Evolutionary conservation across 2,113 vertebrate genomes (phyloP).

Genomic region (Gnathonemus echidnorhynchus): DNA sequence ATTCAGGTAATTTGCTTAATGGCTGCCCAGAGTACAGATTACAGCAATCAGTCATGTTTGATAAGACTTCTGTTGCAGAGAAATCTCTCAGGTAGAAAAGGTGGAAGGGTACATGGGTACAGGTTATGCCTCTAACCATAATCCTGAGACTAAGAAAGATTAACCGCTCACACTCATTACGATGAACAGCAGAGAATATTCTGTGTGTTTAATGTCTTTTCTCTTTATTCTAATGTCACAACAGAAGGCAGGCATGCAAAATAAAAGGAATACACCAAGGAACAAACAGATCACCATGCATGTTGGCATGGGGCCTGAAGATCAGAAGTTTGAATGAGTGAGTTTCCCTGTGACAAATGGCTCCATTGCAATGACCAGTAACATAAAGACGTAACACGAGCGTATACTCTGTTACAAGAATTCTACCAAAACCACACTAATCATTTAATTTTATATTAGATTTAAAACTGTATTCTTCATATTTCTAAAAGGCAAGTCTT

Average conservation of each 20-base stretch:
- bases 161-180: not conserved
- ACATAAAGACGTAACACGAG: not conserved
- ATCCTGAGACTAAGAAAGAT: conserved; percentile 26
- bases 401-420: not conserved
- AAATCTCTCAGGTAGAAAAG: conserved; percentile 73
- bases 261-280: not conserved
- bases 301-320: not conserved
- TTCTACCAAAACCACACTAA: not conserved
- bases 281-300: not conserved
- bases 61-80: conserved; percentile 87
- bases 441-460: not conserved
- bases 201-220: not conserved
- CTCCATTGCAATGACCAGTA: conserved; percentile 27
- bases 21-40: conserved; percentile 97
- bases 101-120: conserved; percentile 59
- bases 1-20: conserved; percentile 99
- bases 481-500: not conserved
- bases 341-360: not conserved
- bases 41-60: conserved; percentile 98
- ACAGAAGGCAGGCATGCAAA: not conserved
- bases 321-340: not conserved
- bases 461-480: not conserved
- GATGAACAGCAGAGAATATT: not conserved
- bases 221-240: not conserved
- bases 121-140: conserved; percentile 50